These are phyloP conservation scores for Pristionchus exspectatus DNA, from an alignment of 2,888 invertebrate species.

Conservation along the genomic window DNA sequence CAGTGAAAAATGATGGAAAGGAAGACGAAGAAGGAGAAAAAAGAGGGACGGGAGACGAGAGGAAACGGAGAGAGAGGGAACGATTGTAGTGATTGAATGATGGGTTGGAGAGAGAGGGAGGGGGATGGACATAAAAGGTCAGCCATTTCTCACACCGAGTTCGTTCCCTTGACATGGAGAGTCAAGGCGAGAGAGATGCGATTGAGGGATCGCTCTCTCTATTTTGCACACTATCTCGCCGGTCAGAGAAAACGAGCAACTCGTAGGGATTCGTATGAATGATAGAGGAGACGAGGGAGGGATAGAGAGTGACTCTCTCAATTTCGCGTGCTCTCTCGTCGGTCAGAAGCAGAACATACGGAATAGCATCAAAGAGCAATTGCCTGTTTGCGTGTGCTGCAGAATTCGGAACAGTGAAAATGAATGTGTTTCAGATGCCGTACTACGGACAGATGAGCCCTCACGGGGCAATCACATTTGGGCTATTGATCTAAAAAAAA, in stretches of 20 bases:
- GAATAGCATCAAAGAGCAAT: neutral
- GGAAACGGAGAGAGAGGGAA: constrained; percentile 4
- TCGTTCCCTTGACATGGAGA: neutral
- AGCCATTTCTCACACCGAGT: constrained; percentile 15
- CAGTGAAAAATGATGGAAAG: constrained; percentile 26
- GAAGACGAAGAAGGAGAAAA: neutral
- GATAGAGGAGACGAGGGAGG: neutral
- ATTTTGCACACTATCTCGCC: neutral
- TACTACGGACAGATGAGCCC: too few species aligned
- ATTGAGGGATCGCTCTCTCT: neutral
- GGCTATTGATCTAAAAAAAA: too few species aligned
- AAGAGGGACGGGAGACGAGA: neutral
- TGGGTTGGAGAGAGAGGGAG: constrained; percentile 26
- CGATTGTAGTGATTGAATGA: constrained; percentile 42
- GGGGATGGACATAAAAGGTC: constrained; percentile 33
- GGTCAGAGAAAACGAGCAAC: neutral
- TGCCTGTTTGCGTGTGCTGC: neutral
- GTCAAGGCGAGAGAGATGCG: neutral
- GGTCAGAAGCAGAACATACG: neutral
- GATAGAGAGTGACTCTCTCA: neutral
- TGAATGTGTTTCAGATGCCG: neutral
- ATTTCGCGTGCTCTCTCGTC: neutral
- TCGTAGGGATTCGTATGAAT: constrained; percentile 23
- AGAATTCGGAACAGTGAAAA: neutral
- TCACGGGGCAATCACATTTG: too few species aligned